These are phyloP conservation scores for Fulica atra DNA, from an alignment of 2,113 vertebrate species.

Conservation along the genomic window DNA sequence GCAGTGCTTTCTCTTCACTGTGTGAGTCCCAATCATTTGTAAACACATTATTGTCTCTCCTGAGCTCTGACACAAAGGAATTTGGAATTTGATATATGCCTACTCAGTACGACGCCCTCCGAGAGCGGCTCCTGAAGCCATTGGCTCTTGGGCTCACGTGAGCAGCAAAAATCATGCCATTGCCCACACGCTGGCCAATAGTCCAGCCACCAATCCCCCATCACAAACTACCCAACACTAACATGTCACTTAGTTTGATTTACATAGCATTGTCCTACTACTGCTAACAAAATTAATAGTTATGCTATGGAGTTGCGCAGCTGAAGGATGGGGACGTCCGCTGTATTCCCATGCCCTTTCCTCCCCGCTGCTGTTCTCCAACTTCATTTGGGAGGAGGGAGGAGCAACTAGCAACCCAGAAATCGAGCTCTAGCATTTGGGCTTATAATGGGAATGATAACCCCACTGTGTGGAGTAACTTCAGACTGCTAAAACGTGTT, in stretches of 20 bases:
- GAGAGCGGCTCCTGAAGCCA: background rate
- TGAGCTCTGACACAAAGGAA: conserved; percentile 65
- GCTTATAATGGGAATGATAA: background rate
- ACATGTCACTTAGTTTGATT: background rate
- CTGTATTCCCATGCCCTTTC: background rate
- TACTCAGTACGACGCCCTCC: conserved; percentile 3
- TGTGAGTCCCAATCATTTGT: conserved; percentile 47
- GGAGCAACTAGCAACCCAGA: background rate
- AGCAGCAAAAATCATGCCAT: background rate
- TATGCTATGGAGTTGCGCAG: background rate
- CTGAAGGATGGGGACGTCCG: background rate
- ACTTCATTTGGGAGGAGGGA: background rate
- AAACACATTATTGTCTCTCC: conserved; percentile 59
- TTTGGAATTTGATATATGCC: conserved; percentile 52
- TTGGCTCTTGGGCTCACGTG: conserved; percentile 42
- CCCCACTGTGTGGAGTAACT: background rate
- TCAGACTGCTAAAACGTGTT: background rate
- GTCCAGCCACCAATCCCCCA: background rate
- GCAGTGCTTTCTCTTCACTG: conserved; percentile 20
- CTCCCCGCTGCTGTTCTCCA: background rate
- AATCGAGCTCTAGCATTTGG: background rate
- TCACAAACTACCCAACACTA: background rate
- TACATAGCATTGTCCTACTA: background rate
- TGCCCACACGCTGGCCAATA: conserved; percentile 44
- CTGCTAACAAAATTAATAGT: background rate